A percentile compares a stretch with the other conserved stretches of the same genome.
Evolutionary conservation across 2,797 vertebrate genomes (phyloP).

Genomic region (Cynopterus sphinx): DNA sequence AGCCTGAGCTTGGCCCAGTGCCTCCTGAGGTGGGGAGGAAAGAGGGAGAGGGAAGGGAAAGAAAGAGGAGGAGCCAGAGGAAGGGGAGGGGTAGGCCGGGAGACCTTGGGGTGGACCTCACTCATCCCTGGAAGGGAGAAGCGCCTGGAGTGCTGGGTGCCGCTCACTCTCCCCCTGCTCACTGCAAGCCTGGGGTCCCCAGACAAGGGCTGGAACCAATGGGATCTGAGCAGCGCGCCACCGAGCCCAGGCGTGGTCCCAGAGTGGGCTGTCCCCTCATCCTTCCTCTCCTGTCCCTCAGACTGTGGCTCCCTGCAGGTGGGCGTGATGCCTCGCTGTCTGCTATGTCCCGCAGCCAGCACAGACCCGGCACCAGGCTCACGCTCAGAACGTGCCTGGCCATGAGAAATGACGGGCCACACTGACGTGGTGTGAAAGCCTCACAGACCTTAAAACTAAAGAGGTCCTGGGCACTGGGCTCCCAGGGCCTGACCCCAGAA

Average conservation of each 20-base stretch:
- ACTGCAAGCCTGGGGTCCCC: not conserved
- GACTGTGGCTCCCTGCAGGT: not conserved
- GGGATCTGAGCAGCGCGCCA: not conserved
- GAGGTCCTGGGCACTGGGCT: rapidly evolving
- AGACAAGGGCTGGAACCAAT: not conserved
- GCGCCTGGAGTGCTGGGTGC: rapidly evolving
- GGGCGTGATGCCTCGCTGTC: no score
- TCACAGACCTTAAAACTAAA: not conserved
- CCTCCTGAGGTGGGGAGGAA: not conserved
- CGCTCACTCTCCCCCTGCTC: not conserved
- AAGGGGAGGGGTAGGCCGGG: not conserved
- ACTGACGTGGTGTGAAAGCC: not conserved
- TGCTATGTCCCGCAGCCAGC: not conserved
- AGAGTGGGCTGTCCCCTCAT: not conserved
- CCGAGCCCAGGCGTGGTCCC: no score
- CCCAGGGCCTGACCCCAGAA: not conserved
- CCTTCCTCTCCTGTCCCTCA: not conserved
- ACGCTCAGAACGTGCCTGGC: not conserved
- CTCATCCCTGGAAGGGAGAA: not conserved
- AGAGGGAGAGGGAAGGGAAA: no score
- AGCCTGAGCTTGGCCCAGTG: not conserved
- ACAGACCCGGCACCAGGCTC: not conserved
- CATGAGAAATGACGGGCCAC: rapidly evolving
- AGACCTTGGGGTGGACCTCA: not conserved
- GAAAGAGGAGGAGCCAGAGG: not conserved